Base-by-base conservation (phyloP, 2,888 invertebrate species). In the Lasioglossum villosulum region DNA sequence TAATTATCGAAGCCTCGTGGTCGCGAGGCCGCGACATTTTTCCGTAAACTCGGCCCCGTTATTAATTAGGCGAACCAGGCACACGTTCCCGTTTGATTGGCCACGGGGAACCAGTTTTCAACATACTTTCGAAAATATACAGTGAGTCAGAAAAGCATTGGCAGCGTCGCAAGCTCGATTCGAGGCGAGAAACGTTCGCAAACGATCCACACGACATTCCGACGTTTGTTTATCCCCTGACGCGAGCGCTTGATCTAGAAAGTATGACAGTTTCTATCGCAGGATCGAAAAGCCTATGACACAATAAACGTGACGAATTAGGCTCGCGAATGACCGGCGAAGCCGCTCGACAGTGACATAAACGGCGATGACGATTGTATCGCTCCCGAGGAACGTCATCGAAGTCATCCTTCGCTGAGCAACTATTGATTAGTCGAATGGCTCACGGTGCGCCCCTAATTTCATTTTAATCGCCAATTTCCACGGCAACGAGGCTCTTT, bases 61-160 rank as follows among this genome's bases (percentile, higher is more conserved):
- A 34, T 66, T 34, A 66, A 30, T 66, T 68, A 37, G 68, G 23
- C 10, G 3, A 12, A 2, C 0, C 37, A n/a, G 0, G 37, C 0
- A 37, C 23, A 10, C 19, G 68, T 68, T 37, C 68, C 68, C 37
- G 23, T 39, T 68, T n/a, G 68, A 39, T 68, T 12, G 37, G 10
- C 68, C 37, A 39, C 68, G 23, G 2, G 37, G 37, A 37, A 37
- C n/a, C n/a, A 68, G 68, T 68, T 37, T 68, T 68, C 68, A 68
- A n/a, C 68, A 68, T 68, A 68, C 68, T 68, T 68, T 68, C 68
- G 37, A n/a, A 68, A 68, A 68, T 68, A 68, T n/a, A 68, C 68
- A 68, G 68, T 68, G 68, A 68, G 68, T 68, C 68, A 68, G 34
- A 68, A 37, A 37, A 68, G 39, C 34, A 68, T 68, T 68, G 68